phyloP scores from a whole-genome alignment of 2,888 invertebrate genomes.

The Nephrotoma appendiculata region DNA sequence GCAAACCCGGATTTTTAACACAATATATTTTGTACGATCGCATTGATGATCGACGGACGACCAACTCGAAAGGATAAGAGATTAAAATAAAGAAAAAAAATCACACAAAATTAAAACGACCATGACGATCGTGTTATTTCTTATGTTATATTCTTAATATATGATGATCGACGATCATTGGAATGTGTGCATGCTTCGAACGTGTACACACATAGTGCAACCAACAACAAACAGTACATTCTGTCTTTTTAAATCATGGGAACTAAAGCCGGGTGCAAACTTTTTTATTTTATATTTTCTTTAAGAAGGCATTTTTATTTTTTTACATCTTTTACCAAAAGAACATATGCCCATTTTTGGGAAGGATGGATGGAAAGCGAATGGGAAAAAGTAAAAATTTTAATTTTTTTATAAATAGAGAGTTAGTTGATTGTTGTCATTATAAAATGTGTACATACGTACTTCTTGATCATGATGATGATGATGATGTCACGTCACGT shows the following conservation, averaged over 20 bases:
- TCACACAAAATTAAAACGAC: not conserved
- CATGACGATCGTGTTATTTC: not conserved
- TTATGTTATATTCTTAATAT: not conserved
- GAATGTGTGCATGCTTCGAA: constrained; percentile 1
- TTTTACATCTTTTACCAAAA: not conserved
- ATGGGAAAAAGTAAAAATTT: not conserved
- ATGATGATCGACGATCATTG: not conserved
- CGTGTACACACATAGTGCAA: not conserved
- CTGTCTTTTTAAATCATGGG: constrained; percentile 1
- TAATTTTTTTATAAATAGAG: not conserved
- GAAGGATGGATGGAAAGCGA: constrained; percentile 4
- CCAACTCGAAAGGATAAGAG: not conserved
- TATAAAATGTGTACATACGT: not conserved
- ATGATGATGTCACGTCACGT: constrained; percentile 4
- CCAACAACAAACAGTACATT: not conserved
- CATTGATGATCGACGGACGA: not conserved
- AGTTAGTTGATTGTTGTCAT: not conserved
- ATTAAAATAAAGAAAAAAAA: not conserved
- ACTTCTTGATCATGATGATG: not conserved
- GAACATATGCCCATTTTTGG: constrained; percentile 3
- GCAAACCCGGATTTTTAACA: not conserved
- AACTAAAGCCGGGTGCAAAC: constrained; percentile 3
- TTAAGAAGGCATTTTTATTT: not conserved
- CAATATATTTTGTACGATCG: not conserved
- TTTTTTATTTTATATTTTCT: not conserved